Base-by-base conservation (phyloP, 2,113 vertebrate genomes). In the Entelurus aequoreus region DNA sequence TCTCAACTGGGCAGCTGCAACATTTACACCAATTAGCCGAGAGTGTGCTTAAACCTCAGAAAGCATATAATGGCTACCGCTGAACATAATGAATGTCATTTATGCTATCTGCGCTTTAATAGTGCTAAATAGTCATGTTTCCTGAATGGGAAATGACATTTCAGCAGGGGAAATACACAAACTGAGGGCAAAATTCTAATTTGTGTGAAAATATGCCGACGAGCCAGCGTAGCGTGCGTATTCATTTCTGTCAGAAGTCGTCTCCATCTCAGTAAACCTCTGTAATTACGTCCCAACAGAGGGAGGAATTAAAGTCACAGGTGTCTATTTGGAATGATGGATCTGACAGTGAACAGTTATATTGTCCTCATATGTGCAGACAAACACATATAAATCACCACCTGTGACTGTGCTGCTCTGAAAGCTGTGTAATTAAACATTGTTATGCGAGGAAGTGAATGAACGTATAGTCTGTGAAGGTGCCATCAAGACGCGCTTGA, bases 351-450 rank as follows among this genome's bases (percentile, higher is more conserved):
- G 13, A 42, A 78, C 82, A 75, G 80, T 87, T 87, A 86, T 86
- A 86, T 78, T 82, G 83, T 83, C 83, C 86, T 86, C 82, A 86
- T 84, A 79, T 87, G 79, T 83, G 82, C 85, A 84, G 86, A 83
- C 82, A 83, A 84, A 86, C 84, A 84, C 68, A 67, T 75, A 86
- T 83, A 85, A 85, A 84, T 84, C 79, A 81, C 66, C 51, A 77
- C 74, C 71, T 65, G 73, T 83, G 84, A 85, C 80, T 75, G 81
- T 42, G 71, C 77, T 70, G 81, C 79, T 83, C 84, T 80, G 83
- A 88, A 82, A 79, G 81, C 81, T 80, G 80, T 82, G 81, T 85
- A 88, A 88, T 88, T 86, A 88, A 86, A 86, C 83, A 83, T 84
- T 85, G 83, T 86, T 85, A 86, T 84, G 79, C 76, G 79, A 80